Evolutionary conservation across 2,888 invertebrate species (phyloP), one percentile per base, ranked within the genome.

Genomic region (Chirona hameri): DNA sequence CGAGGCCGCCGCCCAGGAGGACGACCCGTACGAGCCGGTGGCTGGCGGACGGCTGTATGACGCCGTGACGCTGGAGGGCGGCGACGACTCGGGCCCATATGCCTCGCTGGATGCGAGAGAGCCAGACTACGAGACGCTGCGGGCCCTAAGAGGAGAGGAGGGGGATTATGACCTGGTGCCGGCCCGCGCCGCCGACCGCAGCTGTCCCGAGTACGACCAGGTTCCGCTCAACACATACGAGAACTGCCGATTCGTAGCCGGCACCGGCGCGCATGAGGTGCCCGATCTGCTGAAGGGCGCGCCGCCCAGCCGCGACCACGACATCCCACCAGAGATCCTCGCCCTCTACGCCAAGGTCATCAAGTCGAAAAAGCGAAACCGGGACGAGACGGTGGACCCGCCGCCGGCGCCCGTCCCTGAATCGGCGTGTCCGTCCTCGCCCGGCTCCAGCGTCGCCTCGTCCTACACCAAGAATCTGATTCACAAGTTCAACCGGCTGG

Each of bases 311-410:
- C 57, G 55, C 29, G 14, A 29, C 31, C 39, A 82, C 24, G 82
- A 83, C 52, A 84, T 85, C 12, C 85, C 85, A 10, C 84, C 86
- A 15, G 86, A 85, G 81, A 85, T 86, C 21, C 80, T 85, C 79
- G 86, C 86, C 21, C 83, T 86, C 31, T 86, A 86, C 83, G 86
- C 86, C 18, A 85, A 86, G 76, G 86, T 86, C 18, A 86, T 86
- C 79, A 86, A 86, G 80, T 84, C 85, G 27, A 86, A 86, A 82
- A 86, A 86, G 83, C 80, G 83, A 31, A 83, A 83, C 27, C 82
- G 76, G 39, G 55, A 55, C 31, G 29, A 81, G 18, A 79, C 81
- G n/a, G 55, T 48, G 21, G 79, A 79, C 21, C 29, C n/a, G 5
- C 31, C 39, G 76, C 76, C 27, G 31, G 15, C 81, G 24, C 57